A percentile compares a stretch with the other conserved stretches of the same genome.
phyloP scores from a whole-genome alignment of 2,113 vertebrate genomes.

The Asarcornis scutulata region DNA sequence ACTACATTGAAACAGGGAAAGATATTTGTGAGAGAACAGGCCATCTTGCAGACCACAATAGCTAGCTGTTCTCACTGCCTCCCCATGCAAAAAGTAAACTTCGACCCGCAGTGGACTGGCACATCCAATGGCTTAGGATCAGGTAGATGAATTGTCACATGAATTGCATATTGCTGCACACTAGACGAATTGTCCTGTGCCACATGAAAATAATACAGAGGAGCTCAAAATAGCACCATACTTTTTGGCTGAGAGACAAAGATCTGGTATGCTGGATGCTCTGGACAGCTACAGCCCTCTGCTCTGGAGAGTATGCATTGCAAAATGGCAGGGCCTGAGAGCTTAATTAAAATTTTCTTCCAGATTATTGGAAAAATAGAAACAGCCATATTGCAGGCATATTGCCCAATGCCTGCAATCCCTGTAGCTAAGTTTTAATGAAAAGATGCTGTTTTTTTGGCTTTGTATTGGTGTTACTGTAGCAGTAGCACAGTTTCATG shows the following conservation, averaged over 20 bases:
- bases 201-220: not conserved
- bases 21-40: not conserved
- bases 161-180: not conserved
- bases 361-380: not conserved
- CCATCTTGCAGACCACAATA: not conserved
- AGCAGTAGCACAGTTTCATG: not conserved
- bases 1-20: not conserved
- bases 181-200: not conserved
- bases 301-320: not conserved
- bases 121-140: not conserved
- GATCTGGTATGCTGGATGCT: rapidly evolving
- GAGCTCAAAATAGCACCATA: not conserved
- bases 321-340: not conserved
- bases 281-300: not conserved
- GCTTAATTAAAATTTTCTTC: not conserved
- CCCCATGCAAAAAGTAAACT: rapidly evolving
- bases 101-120: not conserved
- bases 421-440: not conserved
- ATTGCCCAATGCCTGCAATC: not conserved
- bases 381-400: not conserved
- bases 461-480: not conserved
- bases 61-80: not conserved
- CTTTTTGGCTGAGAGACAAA: not conserved
- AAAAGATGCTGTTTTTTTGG: not conserved
- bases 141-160: not conserved